Evolutionary conservation across 1,140 invertebrate genomes (phyloP).

Genomic region (Luehdorfia chinensis): DNA sequence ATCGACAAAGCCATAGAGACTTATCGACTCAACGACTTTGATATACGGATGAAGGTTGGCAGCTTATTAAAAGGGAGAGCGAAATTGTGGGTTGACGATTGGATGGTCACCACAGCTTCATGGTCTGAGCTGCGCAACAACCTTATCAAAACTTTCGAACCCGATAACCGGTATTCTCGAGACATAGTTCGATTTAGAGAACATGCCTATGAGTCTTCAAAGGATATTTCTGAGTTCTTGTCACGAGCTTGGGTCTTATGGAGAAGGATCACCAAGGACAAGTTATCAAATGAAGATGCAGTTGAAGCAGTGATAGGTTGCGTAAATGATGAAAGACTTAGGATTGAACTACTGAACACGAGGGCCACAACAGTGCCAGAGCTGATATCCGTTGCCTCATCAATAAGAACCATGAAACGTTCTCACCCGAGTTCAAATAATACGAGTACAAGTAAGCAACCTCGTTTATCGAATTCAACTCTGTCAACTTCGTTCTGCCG

Average conservation of each 20-base stretch:
- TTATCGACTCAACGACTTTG: slow-evolving; percentile 23
- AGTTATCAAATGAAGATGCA: too few species aligned
- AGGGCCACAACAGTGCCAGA: slow-evolving; percentile 24
- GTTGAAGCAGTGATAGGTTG: not conserved
- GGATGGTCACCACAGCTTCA: slow-evolving; percentile 23
- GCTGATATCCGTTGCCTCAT: slow-evolving; percentile 25
- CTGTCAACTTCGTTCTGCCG: not conserved
- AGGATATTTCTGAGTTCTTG: slow-evolving; percentile 22
- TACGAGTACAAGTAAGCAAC: too few species aligned
- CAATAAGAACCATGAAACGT: too few species aligned
- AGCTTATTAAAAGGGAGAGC: slow-evolving; percentile 31
- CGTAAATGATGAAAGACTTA: slow-evolving; percentile 21
- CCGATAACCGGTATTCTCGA: slow-evolving; percentile 26
- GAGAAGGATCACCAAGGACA: slow-evolving; percentile 24
- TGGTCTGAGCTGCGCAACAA: slow-evolving; percentile 26
- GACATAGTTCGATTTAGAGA: slow-evolving; percentile 20
- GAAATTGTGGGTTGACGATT: slow-evolving; percentile 28
- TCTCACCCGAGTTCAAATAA: too few species aligned
- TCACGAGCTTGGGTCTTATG: too few species aligned
- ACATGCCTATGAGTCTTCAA: slow-evolving; percentile 18
- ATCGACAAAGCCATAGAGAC: too few species aligned
- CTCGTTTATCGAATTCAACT: too few species aligned
- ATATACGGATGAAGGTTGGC: slow-evolving; percentile 28
- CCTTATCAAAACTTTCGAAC: slow-evolving; percentile 32
- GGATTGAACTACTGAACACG: slow-evolving; percentile 24